Evolutionary conservation across 2,113 vertebrate species (phyloP), one percentile per base, ranked within the genome.

Genomic region (Eulemur macaco): DNA sequence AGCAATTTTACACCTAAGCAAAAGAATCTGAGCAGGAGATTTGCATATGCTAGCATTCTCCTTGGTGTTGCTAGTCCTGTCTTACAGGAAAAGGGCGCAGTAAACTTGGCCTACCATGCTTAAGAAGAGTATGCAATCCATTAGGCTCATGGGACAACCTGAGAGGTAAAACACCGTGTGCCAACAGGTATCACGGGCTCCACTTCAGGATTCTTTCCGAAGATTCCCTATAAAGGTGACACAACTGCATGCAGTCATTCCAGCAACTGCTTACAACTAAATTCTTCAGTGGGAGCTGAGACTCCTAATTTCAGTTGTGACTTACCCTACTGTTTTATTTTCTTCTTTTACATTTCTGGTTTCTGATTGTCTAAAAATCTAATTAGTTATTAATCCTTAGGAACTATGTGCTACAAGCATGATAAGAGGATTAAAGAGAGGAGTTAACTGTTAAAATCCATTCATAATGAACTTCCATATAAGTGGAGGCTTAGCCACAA

Each of bases 311-410:
- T 76, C 54, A 91, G 52, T 71, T 96, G 86, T 89, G 9, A 89
- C 58, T 84, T 76, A 34, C 2, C 73, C 68, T 64, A 47, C 66
- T 93, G 60, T 74, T 96, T 92, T 52, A 69, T 37, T 52, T 52
- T 95, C 54, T 95, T 87, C 29, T 89, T 84, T 71, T 66, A 58
- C 74, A 89, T 73, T 64, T 94, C 83, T 89, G 83, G 89, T 89
- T 83, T 86, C 80, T 68, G 69, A 89, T 86, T 93, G 69, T 88
- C 60, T 86, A 87, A 92, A 95, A 80, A 85, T 77, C 45, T 52
- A 94, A 52, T 85, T 83, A 91, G 91, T 85, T 81, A 50, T 73
- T 96, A 80, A 88, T 82, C n/a, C 56, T 92, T 64, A 60, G 50
- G 69, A 84, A 90, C 60, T 78, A 88, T 31, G 20, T 63, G 73